A percentile compares a stretch with the other conserved stretches of the same genome.
Conservation (phyloP, 1,140 invertebrate species). For the Brachionus calyciflorus region DNA sequence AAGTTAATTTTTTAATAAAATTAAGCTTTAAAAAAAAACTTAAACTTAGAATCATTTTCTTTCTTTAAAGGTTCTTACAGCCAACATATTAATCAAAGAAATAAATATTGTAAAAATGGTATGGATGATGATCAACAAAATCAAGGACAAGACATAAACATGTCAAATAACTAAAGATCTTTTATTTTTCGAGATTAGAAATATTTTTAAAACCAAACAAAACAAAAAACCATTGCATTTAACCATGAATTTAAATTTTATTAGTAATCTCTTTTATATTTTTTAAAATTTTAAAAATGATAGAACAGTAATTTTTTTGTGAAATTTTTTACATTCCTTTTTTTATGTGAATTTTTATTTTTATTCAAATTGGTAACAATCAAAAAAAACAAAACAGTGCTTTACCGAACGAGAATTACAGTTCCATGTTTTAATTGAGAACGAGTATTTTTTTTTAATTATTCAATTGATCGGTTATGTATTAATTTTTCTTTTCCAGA, state of each 20-base stretch:
- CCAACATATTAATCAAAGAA: constrained; percentile 46
- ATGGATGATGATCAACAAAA: constrained; percentile 11
- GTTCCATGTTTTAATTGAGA: no score
- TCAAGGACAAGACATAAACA: constrained; percentile 25
- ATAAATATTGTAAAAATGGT: constrained; percentile 44
- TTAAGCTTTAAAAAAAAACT: not conserved
- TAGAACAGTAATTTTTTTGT: constrained; percentile 33
- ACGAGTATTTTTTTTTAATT: no score
- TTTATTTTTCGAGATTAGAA: no score
- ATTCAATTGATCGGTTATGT: no score
- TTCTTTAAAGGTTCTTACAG: constrained; percentile 23
- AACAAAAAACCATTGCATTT: constrained; percentile 19
- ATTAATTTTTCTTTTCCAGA: no score
- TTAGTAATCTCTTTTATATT: no score
- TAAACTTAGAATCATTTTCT: not conserved
- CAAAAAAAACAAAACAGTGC: constrained; percentile 4
- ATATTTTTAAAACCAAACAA: not conserved
- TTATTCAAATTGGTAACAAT: no score
- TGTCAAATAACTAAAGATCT: not conserved
- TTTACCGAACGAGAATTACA: not conserved
- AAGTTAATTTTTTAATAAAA: no score
- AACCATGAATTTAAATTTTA: not conserved
- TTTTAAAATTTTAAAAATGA: no score
- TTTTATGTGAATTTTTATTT: not conserved
- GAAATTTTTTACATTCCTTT: constrained; percentile 45